Evolutionary conservation across 2,113 vertebrate species (phyloP).

Genomic region (Anoura caudifer): DNA sequence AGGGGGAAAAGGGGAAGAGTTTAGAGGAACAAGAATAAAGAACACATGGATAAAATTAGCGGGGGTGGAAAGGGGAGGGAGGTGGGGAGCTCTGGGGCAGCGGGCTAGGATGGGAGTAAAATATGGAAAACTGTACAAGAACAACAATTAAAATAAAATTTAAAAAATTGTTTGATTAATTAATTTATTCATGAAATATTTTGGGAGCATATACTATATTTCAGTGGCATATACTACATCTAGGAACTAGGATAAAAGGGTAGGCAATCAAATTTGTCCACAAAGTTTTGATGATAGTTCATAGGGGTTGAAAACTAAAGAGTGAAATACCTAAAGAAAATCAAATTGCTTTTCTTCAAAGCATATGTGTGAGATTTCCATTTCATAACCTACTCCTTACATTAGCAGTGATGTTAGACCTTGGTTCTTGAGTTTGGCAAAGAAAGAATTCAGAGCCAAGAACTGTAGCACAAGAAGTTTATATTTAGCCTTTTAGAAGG

Average conservation of each 20-base stretch:
- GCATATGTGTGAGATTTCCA: conserved; percentile 56
- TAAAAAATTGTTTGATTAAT: neutral
- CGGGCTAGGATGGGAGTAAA: too few relatives aligned
- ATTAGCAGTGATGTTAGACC: too few relatives aligned
- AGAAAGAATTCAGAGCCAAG: too few relatives aligned
- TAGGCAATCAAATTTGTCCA: neutral
- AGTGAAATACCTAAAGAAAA: conserved; percentile 69
- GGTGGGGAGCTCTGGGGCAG: too few relatives aligned
- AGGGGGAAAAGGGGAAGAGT: too few relatives aligned
- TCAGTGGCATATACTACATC: neutral
- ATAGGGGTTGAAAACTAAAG: conserved; percentile 49
- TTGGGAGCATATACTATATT: neutral
- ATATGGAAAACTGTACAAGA: too few relatives aligned
- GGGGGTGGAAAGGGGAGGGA: too few relatives aligned
- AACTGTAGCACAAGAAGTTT: too few relatives aligned
- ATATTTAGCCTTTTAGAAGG: neutral
- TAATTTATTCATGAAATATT: neutral
- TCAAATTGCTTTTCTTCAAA: conserved; percentile 63
- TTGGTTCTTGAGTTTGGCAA: too few relatives aligned
- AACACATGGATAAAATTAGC: too few relatives aligned
- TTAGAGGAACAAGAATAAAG: too few relatives aligned
- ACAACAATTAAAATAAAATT: too few relatives aligned
- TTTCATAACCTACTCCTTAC: conserved; percentile 19
- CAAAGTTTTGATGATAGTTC: conserved; percentile 34
- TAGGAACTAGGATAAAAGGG: neutral